These are phyloP conservation scores for Drosophila subquinaria DNA, from an alignment of 2,888 invertebrate species.

Conservation along the genomic window DNA sequence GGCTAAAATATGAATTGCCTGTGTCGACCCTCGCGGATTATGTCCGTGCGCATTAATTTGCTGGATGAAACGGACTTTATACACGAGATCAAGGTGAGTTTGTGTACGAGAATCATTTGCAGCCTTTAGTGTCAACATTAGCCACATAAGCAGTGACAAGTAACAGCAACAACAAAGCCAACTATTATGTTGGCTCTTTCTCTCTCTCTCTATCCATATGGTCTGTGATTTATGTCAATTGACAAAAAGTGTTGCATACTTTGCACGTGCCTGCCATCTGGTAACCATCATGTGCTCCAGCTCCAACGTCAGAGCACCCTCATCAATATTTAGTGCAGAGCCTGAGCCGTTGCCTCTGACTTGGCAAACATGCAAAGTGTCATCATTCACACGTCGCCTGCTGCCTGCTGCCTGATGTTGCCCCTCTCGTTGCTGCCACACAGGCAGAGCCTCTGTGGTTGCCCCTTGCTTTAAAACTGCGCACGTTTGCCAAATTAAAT, in stretches of 20 bases:
- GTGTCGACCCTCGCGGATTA: conserved; percentile 85
- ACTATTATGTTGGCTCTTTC: neutral
- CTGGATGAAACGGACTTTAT: conserved; percentile 95
- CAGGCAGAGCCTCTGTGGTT: conserved; percentile 29
- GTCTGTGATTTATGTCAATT: conserved; percentile 65
- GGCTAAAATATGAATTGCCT: conserved; percentile 84
- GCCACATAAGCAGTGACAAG: conserved; percentile 48
- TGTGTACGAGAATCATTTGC: conserved; percentile 17
- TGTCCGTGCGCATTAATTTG: conserved; percentile 91
- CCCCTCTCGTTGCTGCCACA: conserved; percentile 14
- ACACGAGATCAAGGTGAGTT: conserved; percentile 94
- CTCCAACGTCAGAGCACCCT: conserved; percentile 51
- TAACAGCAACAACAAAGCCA: conserved; percentile 5
- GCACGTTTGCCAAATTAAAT: conserved; percentile 82
- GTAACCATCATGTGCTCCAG: conserved; percentile 31
- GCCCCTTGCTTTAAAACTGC: conserved; percentile 72
- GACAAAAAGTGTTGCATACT: conserved; percentile 77
- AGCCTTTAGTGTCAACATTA: conserved; percentile 56
- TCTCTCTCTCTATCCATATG: conserved; percentile 3
- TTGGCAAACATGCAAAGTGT: conserved; percentile 82
- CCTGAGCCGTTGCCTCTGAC: conserved; percentile 52
- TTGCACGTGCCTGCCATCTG: conserved; percentile 70
- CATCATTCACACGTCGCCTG: conserved; percentile 81
- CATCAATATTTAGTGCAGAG: conserved; percentile 79
- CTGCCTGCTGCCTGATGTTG: conserved; percentile 27